A percentile compares a stretch with the other conserved stretches of the same genome.
phyloP scores from a whole-genome alignment of 2,113 vertebrate genomes.

The Piaya cayana region DNA sequence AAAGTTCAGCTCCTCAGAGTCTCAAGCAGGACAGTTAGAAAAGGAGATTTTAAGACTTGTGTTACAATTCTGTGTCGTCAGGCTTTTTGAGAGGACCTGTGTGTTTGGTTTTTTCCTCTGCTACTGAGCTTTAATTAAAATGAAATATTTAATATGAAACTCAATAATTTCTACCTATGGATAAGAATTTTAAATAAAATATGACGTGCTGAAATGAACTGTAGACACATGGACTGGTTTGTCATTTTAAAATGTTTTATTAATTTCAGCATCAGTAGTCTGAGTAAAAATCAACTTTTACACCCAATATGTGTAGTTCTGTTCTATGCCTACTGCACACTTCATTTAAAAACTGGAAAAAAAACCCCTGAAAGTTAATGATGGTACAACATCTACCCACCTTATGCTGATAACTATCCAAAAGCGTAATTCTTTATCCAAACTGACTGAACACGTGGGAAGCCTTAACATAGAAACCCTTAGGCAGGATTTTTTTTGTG shows the following conservation, averaged over 20 bases:
- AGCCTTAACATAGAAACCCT: neutral
- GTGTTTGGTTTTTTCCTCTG: fast-evolving
- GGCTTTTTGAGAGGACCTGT: neutral
- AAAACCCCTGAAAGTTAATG: neutral
- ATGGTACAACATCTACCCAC: neutral
- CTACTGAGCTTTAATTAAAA: slow-evolving; percentile 7
- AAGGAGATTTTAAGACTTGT: neutral
- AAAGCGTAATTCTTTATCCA: neutral
- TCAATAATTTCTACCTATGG: neutral
- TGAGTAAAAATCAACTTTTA: neutral
- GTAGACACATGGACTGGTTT: neutral
- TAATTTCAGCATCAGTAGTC: slow-evolving; percentile 6
- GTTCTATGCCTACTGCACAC: neutral
- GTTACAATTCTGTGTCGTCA: neutral
- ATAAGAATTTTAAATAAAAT: slow-evolving; percentile 21
- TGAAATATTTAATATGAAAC: neutral
- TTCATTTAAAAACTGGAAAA: neutral
- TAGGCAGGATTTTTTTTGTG: neutral
- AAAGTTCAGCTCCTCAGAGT: neutral
- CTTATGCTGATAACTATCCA: neutral
- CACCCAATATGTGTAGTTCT: neutral
- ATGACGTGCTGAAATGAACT: neutral
- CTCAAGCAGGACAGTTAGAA: neutral
- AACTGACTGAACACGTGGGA: neutral
- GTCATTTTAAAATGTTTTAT: slow-evolving; percentile 40